These are phyloP conservation scores for Bombus superbus DNA, from an alignment of 1,140 invertebrate species.

Conservation along the genomic window DNA sequence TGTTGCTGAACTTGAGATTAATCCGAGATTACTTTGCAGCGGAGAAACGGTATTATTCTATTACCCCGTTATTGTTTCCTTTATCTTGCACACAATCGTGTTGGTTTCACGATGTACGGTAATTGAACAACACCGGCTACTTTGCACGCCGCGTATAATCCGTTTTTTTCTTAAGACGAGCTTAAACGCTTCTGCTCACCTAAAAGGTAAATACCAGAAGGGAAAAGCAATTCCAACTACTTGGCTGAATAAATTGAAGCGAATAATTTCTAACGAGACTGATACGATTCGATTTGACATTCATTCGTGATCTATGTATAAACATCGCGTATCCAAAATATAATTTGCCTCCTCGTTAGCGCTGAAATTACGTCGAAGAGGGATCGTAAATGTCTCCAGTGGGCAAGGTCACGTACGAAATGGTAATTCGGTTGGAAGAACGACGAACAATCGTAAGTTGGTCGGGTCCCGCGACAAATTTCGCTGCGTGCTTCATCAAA, in stretches of 20 bases:
- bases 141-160: constrained; percentile 9
- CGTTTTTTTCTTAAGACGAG: not conserved
- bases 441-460: too few relatives aligned
- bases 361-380: too few relatives aligned
- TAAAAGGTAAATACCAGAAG: not conserved
- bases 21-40: constrained; percentile 48
- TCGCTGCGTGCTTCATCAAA: constrained; percentile 35
- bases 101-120: constrained; percentile 27
- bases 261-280: too few relatives aligned
- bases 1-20: constrained; percentile 48
- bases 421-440: too few relatives aligned
- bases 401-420: too few relatives aligned
- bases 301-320: too few relatives aligned
- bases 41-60: constrained; percentile 48
- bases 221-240: not conserved
- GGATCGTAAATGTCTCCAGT: too few relatives aligned
- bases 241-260: not conserved
- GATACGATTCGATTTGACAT: too few relatives aligned
- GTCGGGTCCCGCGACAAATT: not conserved
- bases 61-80: constrained; percentile 38
- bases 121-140: constrained; percentile 30
- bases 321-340: too few relatives aligned
- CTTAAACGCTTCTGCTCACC: not conserved
- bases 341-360: too few relatives aligned
- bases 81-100: constrained; percentile 36